Evolutionary conservation across 64 coral and sea anemone genomes (phyloP).

Genomic region (Stichodactyla mertensii): DNA sequence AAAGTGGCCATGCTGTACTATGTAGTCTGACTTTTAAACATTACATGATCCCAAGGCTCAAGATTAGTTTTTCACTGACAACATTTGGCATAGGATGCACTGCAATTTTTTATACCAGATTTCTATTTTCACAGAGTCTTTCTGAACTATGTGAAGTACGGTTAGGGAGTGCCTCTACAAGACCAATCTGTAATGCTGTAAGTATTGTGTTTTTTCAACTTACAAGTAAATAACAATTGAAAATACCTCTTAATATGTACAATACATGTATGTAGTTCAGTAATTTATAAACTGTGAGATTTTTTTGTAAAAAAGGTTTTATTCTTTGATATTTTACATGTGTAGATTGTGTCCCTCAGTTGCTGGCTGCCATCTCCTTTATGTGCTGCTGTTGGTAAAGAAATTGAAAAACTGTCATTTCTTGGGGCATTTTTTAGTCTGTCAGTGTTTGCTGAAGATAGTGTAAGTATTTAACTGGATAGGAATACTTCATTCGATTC

Average conservation of each 20-base stretch:
- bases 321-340: neutral
- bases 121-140: constrained; percentile 54
- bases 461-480: constrained; percentile 46
- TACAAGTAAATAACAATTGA: no score
- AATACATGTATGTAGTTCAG: no score
- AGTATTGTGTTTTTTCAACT: neutral
- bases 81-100: neutral
- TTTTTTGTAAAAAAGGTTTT: neutral
- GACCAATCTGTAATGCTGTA: constrained; percentile 96
- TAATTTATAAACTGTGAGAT: no score
- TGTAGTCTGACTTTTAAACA: no score
- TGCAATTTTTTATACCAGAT: neutral
- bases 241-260: no score
- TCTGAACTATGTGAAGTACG: constrained; percentile 82
- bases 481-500: no score
- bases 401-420: constrained; percentile 81
- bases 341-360: constrained; percentile 6
- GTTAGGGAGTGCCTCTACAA: constrained; percentile 45
- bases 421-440: constrained; percentile 87
- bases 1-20: no score
- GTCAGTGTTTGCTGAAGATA: constrained; percentile 89
- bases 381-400: constrained; percentile 74
- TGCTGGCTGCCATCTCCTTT: constrained; percentile 83
- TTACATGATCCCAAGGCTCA: no score
- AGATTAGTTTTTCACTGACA: no score